These are phyloP conservation scores for Megaleporinus macrocephalus DNA, from an alignment of 2,113 vertebrate genomes.

Conservation along the genomic window DNA sequence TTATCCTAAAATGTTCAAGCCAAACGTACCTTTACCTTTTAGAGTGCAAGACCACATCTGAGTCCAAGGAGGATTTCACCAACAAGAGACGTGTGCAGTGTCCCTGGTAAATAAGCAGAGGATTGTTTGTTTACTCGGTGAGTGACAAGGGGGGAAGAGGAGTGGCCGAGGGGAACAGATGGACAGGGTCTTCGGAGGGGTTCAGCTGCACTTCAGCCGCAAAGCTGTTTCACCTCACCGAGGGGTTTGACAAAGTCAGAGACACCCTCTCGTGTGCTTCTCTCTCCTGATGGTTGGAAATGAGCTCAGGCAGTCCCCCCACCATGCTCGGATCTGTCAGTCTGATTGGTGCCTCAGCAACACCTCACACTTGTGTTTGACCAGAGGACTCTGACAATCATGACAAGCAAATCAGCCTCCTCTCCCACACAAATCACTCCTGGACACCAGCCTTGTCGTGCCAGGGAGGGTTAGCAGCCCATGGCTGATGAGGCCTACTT, in stretches of 20 bases:
- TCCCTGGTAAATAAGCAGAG: constrained; percentile 58
- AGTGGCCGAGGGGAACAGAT: constrained; percentile 73
- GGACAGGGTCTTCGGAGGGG: constrained; percentile 65
- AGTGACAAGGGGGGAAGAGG: constrained; percentile 66
- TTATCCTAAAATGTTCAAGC: too few relatives aligned
- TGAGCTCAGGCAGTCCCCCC: constrained; percentile 51
- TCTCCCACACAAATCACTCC: constrained; percentile 68
- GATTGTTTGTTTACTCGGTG: constrained; percentile 59
- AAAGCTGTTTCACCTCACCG: constrained; percentile 48
- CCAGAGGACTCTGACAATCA: constrained; percentile 64
- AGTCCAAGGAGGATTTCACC: constrained; percentile 30
- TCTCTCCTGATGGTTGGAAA: constrained; percentile 48
- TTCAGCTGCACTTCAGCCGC: constrained; percentile 56
- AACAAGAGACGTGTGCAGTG: constrained; percentile 43
- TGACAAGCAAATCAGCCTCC: constrained; percentile 63
- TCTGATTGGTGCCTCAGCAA: constrained; percentile 61
- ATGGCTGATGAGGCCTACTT: constrained; percentile 64
- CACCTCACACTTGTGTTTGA: constrained; percentile 53
- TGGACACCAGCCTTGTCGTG: constrained; percentile 63
- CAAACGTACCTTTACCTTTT: neutral
- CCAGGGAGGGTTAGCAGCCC: constrained; percentile 65
- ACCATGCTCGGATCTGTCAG: constrained; percentile 58
- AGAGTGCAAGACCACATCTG: neutral
- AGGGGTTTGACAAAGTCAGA: constrained; percentile 52
- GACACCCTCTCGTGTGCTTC: constrained; percentile 30